A percentile compares a stretch with the other conserved stretches of the same genome.
These are phyloP conservation scores for Thaleichthys pacificus DNA, from an alignment of 2,797 vertebrate genomes.

Conservation along the genomic window DNA sequence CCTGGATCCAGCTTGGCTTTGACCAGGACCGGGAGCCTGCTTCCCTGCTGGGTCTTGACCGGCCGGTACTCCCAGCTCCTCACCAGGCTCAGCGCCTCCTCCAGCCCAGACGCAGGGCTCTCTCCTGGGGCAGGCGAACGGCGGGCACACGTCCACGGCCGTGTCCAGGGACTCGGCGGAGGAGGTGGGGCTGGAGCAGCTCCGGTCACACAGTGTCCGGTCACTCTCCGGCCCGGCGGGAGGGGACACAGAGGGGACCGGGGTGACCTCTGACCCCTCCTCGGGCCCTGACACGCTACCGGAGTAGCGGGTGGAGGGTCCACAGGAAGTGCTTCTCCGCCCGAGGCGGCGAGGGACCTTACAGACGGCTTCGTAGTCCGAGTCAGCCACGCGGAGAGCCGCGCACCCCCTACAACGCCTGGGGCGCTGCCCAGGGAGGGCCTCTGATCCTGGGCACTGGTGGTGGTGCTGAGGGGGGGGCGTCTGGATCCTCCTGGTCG, in stretches of 20 bases:
- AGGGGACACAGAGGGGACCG: slow-evolving; percentile 41
- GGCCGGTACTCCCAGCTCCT: slow-evolving; percentile 83
- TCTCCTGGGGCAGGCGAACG: slow-evolving; percentile 22
- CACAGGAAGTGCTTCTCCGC: slow-evolving; percentile 80
- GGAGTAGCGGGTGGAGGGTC: slow-evolving; percentile 78
- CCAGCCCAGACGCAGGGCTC: slow-evolving; percentile 53
- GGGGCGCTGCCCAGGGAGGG: slow-evolving; percentile 59
- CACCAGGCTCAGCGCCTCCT: slow-evolving; percentile 77
- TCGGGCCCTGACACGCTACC: slow-evolving; percentile 27
- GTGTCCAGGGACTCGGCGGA: slow-evolving; percentile 86
- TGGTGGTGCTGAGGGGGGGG: slow-evolving; percentile 38
- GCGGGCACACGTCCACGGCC: slow-evolving; percentile 59
- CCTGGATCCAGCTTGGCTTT: slow-evolving; percentile 59
- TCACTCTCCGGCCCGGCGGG: slow-evolving; percentile 46
- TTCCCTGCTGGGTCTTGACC: slow-evolving; percentile 79
- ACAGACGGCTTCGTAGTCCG: slow-evolving; percentile 93
- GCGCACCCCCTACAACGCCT: slow-evolving; percentile 86
- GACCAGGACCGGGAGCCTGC: slow-evolving; percentile 84
- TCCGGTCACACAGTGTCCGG: slow-evolving; percentile 59
- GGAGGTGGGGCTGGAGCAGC: slow-evolving; percentile 76
- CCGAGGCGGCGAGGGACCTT: slow-evolving; percentile 86
- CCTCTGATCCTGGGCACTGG: slow-evolving; percentile 62
- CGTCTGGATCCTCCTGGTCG: slow-evolving; percentile 75
- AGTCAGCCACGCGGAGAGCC: slow-evolving; percentile 83
- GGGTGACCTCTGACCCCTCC: slow-evolving; percentile 56